A percentile compares a stretch with the other conserved stretches of the same genome.
phyloP scores from a whole-genome alignment of 1,140 invertebrate species.

The Drepana arcuata region DNA sequence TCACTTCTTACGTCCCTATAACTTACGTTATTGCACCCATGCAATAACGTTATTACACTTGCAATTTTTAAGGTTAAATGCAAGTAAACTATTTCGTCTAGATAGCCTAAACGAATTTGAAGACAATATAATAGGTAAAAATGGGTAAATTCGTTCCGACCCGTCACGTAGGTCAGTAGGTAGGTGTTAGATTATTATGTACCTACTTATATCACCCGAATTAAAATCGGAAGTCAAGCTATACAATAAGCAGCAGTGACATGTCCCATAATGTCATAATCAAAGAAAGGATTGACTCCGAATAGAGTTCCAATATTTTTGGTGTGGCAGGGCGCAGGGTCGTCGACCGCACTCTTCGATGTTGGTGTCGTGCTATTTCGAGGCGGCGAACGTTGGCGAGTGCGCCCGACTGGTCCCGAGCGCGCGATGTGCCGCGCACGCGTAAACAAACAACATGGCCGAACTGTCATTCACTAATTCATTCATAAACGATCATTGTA shows the following conservation, averaged over 20 bases:
- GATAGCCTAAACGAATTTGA: too few species aligned
- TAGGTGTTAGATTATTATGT: too few species aligned
- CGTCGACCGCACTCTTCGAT: conserved; percentile 54
- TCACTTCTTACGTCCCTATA: too few species aligned
- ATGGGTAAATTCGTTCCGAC: too few species aligned
- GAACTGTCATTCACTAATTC: conserved; percentile 68
- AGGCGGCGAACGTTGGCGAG: conserved; percentile 44
- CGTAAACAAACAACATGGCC: conserved; percentile 66
- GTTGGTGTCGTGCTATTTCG: conserved; percentile 60
- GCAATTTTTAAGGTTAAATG: too few species aligned
- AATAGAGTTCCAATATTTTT: conserved; percentile 54
- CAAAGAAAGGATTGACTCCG: conserved; percentile 34
- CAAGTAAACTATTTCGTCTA: too few species aligned
- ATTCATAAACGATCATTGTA: conserved; percentile 62
- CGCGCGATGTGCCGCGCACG: conserved; percentile 31
- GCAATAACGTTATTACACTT: too few species aligned
- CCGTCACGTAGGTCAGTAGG: too few species aligned
- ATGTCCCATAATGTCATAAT: conserved; percentile 27
- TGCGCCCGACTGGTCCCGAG: conserved; percentile 40
- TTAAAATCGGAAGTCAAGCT: too few species aligned
- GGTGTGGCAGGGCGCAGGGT: conserved; percentile 54
- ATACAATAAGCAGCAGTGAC: conserved; percentile 24
- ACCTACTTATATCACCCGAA: too few species aligned
- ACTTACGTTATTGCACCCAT: too few species aligned
- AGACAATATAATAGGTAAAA: too few species aligned